Percentiles rank a stretch among this genome's conserved stretches.
phyloP scores from a whole-genome alignment of 2,888 invertebrate species.

The Xestia ashworthii region DNA sequence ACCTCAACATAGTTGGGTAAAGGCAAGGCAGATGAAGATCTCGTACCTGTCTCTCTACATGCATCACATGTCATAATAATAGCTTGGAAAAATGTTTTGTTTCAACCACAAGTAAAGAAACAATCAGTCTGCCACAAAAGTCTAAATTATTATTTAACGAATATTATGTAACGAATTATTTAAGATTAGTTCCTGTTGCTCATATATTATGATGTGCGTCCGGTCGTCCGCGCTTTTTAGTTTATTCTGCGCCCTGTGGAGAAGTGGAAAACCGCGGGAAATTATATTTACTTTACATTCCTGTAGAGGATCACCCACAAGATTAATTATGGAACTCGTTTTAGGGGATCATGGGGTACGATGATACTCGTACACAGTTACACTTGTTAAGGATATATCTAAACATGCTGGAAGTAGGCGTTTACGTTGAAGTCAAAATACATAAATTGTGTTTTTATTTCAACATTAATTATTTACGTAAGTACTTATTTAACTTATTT shows the following conservation, averaged over 20 bases:
- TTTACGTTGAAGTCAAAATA: background rate
- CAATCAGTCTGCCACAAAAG: background rate
- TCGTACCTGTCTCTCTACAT: background rate
- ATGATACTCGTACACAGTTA: background rate
- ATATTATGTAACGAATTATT: too few relatives aligned
- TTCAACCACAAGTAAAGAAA: background rate
- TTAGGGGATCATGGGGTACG: background rate
- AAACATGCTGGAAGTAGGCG: background rate
- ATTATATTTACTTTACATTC: slow-evolving; percentile 51
- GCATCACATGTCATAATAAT: background rate
- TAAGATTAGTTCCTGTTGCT: background rate
- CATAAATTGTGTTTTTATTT: too few relatives aligned
- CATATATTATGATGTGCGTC: too few relatives aligned
- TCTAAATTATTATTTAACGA: background rate
- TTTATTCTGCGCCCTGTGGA: slow-evolving; percentile 1
- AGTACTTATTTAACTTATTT: background rate
- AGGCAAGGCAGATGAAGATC: background rate
- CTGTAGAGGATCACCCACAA: slow-evolving; percentile 18
- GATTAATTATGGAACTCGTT: slow-evolving; percentile 41
- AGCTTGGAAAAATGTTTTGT: background rate
- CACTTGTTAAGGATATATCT: background rate
- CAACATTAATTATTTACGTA: background rate
- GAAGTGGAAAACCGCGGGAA: slow-evolving; percentile 7
- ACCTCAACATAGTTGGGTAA: background rate
- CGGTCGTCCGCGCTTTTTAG: background rate